Evolutionary conservation across 2,113 vertebrate species (phyloP).

Genomic region (Donacobius atricapilla): DNA sequence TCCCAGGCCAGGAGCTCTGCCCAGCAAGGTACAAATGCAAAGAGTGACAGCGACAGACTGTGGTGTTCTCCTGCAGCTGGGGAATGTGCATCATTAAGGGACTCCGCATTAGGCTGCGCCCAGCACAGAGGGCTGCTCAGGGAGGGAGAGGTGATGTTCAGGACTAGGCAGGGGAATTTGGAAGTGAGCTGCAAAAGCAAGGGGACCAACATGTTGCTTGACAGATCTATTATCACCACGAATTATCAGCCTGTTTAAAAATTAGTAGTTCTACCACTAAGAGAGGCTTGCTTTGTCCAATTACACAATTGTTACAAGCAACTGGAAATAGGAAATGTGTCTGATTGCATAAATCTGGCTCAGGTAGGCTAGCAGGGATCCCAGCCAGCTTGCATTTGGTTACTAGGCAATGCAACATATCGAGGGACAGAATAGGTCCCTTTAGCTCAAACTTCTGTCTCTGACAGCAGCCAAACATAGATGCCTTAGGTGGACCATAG

Average conservation of each 20-base stretch:
- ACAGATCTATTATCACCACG: not conserved
- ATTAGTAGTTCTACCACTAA: not conserved
- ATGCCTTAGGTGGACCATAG: not conserved
- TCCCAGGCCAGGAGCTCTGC: fast-evolving
- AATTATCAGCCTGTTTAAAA: not conserved
- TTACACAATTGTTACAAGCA: not conserved
- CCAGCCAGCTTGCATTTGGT: not conserved
- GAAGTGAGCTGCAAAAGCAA: not conserved
- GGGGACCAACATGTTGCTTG: not conserved
- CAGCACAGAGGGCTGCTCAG: not conserved
- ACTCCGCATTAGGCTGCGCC: not conserved
- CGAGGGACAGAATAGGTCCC: not conserved
- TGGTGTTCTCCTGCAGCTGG: not conserved
- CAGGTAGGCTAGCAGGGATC: not conserved
- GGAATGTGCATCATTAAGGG: not conserved
- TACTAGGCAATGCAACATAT: not conserved
- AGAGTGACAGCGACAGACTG: not conserved
- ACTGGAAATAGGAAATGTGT: not conserved
- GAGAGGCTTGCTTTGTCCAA: not conserved
- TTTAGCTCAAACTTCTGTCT: not conserved
- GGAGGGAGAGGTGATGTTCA: not conserved
- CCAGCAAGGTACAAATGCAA: not conserved
- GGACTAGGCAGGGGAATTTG: not conserved
- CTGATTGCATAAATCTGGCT: not conserved
- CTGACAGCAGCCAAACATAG: not conserved